phyloP scores from a whole-genome alignment of 2,113 vertebrate genomes.

The Poecilia latipinna region DNA sequence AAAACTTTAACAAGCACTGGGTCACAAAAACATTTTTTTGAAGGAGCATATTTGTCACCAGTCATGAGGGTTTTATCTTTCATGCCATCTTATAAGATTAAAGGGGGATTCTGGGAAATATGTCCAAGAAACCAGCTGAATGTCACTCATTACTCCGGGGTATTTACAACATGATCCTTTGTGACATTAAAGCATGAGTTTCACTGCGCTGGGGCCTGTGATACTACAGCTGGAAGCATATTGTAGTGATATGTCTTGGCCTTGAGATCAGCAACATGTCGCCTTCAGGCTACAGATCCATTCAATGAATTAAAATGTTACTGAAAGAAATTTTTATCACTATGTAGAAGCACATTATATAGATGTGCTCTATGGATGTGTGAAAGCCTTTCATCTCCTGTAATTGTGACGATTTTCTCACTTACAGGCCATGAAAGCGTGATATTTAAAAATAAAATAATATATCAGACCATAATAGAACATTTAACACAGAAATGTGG shows the following conservation, averaged over 20 bases:
- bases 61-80: conserved; percentile 10
- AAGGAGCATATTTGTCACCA: neutral
- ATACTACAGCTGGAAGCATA: conserved; percentile 16
- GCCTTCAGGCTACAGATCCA: neutral
- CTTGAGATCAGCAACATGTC: conserved; percentile 24
- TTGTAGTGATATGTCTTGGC: conserved; percentile 20
- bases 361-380: too few relatives aligned
- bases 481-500: too few relatives aligned
- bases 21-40: neutral
- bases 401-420: too few relatives aligned
- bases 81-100: conserved; percentile 13
- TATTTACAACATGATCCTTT: conserved; percentile 15
- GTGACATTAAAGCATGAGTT: conserved; percentile 13
- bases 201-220: conserved; percentile 19
- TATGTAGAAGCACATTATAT: too few relatives aligned
- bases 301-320: too few relatives aligned
- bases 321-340: too few relatives aligned
- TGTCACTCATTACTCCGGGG: conserved; percentile 10
- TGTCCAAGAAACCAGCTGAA: neutral
- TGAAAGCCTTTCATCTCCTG: too few relatives aligned
- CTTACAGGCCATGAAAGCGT: too few relatives aligned
- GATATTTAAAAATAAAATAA: too few relatives aligned
- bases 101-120: conserved; percentile 21
- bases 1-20: neutral
- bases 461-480: too few relatives aligned